Conservation (phyloP, 2,888 invertebrate genomes). For the Alviniconcha strummeri region DNA sequence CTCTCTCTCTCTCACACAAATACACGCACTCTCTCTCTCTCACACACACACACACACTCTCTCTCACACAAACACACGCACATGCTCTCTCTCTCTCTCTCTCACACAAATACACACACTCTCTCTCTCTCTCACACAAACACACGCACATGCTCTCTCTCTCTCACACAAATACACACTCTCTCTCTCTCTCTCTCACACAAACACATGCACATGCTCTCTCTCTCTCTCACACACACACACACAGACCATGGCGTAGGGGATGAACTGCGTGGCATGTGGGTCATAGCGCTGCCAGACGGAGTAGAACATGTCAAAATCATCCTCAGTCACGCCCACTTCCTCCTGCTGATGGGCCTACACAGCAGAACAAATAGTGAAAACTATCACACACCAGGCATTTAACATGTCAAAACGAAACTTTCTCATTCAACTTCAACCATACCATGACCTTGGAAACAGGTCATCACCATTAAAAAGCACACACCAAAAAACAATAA, state of each 20-base stretch:
- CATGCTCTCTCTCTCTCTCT: too few relatives aligned
- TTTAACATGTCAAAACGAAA: too few relatives aligned
- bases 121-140: too few relatives aligned
- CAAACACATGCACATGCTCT: background rate
- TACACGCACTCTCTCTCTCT: background rate
- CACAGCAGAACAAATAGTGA: background rate
- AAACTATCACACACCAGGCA: background rate
- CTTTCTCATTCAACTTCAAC: too few relatives aligned
- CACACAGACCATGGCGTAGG: background rate
- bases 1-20: too few relatives aligned
- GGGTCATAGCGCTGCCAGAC: conserved; percentile 96
- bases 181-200: too few relatives aligned
- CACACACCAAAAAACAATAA: too few relatives aligned
- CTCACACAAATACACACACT: too few relatives aligned
- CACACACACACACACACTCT: background rate
- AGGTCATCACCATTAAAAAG: too few relatives aligned
- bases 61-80: background rate
- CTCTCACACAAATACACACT: background rate
- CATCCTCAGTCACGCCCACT: conserved; percentile 95
- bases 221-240: background rate
- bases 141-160: too few relatives aligned
- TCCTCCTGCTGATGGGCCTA: conserved; percentile 98
- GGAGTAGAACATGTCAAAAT: conserved; percentile 97
- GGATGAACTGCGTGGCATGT: conserved; percentile 15
- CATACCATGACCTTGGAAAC: too few relatives aligned